Evolutionary conservation across 2,888 invertebrate genomes (phyloP).

Genomic region (Noctua janthe): DNA sequence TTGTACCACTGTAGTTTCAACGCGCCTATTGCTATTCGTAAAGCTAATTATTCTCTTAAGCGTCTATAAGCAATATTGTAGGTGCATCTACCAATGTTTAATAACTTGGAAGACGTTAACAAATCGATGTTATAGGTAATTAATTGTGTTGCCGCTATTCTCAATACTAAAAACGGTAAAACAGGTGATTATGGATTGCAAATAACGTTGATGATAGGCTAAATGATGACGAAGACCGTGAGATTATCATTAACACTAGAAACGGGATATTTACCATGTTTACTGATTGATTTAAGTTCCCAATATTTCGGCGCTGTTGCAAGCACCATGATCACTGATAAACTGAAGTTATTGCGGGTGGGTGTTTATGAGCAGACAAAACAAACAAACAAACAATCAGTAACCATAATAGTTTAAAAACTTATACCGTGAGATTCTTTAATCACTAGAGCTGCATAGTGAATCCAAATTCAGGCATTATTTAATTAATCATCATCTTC

Average conservation of each 20-base stretch:
- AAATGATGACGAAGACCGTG: conserved; percentile 18
- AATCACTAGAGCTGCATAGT: background rate
- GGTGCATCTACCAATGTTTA: conserved; percentile 33
- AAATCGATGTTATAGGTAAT: conserved; percentile 51
- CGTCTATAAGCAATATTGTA: background rate
- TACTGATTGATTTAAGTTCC: no score
- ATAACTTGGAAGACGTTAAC: conserved; percentile 54
- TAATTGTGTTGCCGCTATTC: conserved; percentile 44
- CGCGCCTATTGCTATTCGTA: background rate
- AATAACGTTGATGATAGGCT: conserved; percentile 46
- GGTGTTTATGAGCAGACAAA: no score
- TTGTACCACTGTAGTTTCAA: background rate
- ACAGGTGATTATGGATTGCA: conserved; percentile 32
- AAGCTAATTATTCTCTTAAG: conserved; percentile 7
- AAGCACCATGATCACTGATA: no score
- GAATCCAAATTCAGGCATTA: background rate
- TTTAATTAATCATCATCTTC: background rate
- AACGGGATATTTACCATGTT: no score
- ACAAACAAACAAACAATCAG: no score
- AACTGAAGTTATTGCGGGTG: no score
- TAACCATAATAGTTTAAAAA: no score
- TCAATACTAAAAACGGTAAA: conserved; percentile 50
- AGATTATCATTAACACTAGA: conserved; percentile 1
- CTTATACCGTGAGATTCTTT: conserved; percentile 15
- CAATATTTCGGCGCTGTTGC: no score